Percentiles rank a stretch among this genome's conserved stretches.
phyloP scores from a whole-genome alignment of 1,140 invertebrate species.

The Lethocerus indicus region DNA sequence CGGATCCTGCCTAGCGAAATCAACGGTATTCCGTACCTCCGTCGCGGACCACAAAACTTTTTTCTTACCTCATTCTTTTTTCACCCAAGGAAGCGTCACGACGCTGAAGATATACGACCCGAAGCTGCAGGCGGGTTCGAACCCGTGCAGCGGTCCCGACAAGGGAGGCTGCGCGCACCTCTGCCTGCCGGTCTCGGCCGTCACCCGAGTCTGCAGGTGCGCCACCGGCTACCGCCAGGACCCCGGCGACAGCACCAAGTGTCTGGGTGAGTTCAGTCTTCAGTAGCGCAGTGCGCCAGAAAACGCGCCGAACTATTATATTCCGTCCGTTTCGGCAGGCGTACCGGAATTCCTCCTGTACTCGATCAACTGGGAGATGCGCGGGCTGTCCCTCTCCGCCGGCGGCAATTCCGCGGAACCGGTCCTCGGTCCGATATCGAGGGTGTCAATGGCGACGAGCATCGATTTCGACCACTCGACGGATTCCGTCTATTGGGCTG shows the following conservation, averaged over 20 bases:
- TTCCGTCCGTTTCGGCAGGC: too few relatives aligned
- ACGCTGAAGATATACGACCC: slow-evolving; percentile 55
- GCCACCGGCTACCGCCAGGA: slow-evolving; percentile 48
- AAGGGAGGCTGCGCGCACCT: slow-evolving; percentile 56
- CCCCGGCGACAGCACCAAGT: slow-evolving; percentile 29
- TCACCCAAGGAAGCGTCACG: slow-evolving; percentile 37
- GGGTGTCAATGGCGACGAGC: slow-evolving; percentile 50
- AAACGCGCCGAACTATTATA: background rate
- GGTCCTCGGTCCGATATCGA: slow-evolving; percentile 59
- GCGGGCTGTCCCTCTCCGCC: slow-evolving; percentile 40
- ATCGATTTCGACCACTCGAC: slow-evolving; percentile 52
- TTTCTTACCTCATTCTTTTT: too few relatives aligned
- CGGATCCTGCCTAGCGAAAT: too few relatives aligned
- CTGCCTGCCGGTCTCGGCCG: slow-evolving; percentile 46
- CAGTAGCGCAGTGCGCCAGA: background rate
- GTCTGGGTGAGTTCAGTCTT: slow-evolving; percentile 25
- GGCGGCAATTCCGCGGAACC: slow-evolving; percentile 23
- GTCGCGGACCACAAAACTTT: too few relatives aligned
- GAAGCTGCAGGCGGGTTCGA: slow-evolving; percentile 33
- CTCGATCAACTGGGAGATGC: slow-evolving; percentile 56
- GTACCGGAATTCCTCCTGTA: slow-evolving; percentile 62
- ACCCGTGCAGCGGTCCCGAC: slow-evolving; percentile 32
- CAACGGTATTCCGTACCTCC: too few relatives aligned
- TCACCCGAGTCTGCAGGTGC: slow-evolving; percentile 46
- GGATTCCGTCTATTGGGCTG: slow-evolving; percentile 64